Percentiles rank a stretch among this genome's conserved stretches.
These are phyloP conservation scores for Cryptus viduatorius DNA, from an alignment of 2,888 invertebrate species.

Conservation along the genomic window DNA sequence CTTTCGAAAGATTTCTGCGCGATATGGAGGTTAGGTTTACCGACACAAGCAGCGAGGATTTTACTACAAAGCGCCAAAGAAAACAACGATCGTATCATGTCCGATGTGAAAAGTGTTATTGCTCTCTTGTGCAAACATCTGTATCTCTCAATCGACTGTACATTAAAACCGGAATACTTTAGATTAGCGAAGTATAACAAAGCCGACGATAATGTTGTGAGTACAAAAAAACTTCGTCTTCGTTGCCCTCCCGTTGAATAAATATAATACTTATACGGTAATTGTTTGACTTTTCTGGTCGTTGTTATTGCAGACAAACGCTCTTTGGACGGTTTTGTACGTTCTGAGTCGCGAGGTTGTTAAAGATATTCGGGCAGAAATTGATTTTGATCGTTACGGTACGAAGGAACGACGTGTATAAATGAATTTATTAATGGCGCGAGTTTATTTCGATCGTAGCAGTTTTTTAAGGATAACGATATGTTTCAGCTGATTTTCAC, in stretches of 20 bases:
- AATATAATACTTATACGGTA: not conserved
- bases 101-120: constrained; percentile 81
- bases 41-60: not conserved
- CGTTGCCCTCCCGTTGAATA: not conserved
- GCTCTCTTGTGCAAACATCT: constrained; percentile 82
- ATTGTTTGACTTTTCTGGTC: constrained; percentile 13
- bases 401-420: constrained; percentile 16
- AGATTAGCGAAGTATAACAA: constrained; percentile 81
- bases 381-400: constrained; percentile 74
- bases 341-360: constrained; percentile 71
- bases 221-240: constrained; percentile 63
- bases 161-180: constrained; percentile 82
- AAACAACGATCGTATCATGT: constrained; percentile 71
- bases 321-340: constrained; percentile 79
- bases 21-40: constrained; percentile 45
- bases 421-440: constrained; percentile 1
- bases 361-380: constrained; percentile 63
- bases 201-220: constrained; percentile 78
- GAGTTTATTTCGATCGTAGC: not conserved
- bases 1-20: not conserved
- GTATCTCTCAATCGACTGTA: constrained; percentile 75
- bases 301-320: constrained; percentile 65
- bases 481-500: constrained; percentile 74
- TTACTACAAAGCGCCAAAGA: not conserved
- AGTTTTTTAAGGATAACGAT: not conserved